Conservation (phyloP, 2,888 invertebrate species). For the Drosophila gaucha region DNA sequence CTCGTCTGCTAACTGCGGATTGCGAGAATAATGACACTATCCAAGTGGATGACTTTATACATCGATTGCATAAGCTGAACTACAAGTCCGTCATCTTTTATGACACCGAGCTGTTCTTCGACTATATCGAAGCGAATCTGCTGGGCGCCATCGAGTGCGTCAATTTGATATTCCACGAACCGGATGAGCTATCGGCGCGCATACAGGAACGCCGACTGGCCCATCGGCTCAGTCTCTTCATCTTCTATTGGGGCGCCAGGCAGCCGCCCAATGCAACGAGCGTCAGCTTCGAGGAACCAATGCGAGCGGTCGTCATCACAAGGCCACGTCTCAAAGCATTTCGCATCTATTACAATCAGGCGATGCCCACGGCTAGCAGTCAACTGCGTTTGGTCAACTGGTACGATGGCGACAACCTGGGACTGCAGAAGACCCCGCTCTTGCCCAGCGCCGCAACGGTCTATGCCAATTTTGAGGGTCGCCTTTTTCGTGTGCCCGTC, state of each 20-base stretch:
- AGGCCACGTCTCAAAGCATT: conserved; percentile 85
- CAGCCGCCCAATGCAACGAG: conserved; percentile 84
- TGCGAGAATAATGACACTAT: conserved; percentile 55
- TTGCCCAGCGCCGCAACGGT: conserved; percentile 87
- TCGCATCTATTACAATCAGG: conserved; percentile 90
- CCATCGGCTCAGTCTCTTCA: conserved; percentile 86
- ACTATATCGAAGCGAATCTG: conserved; percentile 80
- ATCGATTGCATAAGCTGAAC: conserved; percentile 76
- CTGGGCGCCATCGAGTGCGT: conserved; percentile 82
- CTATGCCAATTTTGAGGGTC: conserved; percentile 88
- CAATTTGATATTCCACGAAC: conserved; percentile 82
- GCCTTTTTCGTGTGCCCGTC: conserved; percentile 89
- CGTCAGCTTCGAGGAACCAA: conserved; percentile 81
- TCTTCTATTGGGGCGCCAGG: conserved; percentile 89
- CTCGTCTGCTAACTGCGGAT: conserved; percentile 17
- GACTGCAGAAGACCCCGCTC: conserved; percentile 88
- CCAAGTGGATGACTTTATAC: conserved; percentile 82
- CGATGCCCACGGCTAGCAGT: conserved; percentile 86
- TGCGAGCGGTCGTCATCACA: conserved; percentile 88
- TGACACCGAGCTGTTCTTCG: conserved; percentile 78
- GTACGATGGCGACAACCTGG: conserved; percentile 87
- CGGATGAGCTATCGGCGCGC: conserved; percentile 70
- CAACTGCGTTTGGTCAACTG: conserved; percentile 89
- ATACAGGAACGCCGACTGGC: conserved; percentile 77
- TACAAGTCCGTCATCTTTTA: conserved; percentile 82